These are phyloP conservation scores for Otus scops DNA, from an alignment of 2,797 vertebrate species.

Conservation along the genomic window DNA sequence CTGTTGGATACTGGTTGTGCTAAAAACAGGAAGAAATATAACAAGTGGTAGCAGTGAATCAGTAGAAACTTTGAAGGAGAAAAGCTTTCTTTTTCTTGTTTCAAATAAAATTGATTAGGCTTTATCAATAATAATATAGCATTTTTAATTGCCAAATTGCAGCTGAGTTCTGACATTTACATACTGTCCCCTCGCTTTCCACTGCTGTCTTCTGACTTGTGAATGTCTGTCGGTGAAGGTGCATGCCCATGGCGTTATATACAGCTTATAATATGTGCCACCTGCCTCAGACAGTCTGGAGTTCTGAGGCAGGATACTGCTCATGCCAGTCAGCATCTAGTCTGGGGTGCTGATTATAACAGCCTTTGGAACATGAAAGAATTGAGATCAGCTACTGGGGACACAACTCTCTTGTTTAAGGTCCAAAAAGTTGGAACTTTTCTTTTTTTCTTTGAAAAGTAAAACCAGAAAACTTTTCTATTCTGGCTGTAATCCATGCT, in stretches of 20 bases:
- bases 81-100: neutral
- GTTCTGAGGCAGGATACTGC: neutral
- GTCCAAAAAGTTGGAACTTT: neutral
- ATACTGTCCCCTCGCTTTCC: neutral
- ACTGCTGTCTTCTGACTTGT: neutral
- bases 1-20: neutral
- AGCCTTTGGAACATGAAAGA: neutral
- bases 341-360: neutral
- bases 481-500: neutral
- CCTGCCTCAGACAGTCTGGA: neutral
- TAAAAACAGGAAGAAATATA: conserved; percentile 9
- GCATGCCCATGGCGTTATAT: neutral
- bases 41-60: neutral
- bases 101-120: conserved; percentile 22
- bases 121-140: neutral
- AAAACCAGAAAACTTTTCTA: neutral
- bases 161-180: neutral
- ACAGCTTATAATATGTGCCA: neutral
- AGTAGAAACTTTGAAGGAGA: neutral
- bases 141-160: conserved; percentile 11
- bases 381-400: neutral
- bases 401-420: neutral
- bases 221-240: neutral
- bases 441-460: neutral
- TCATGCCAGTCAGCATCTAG: neutral